Evolutionary conservation across 1,140 invertebrate species (phyloP).

Genomic region (Argopecten irradians): DNA sequence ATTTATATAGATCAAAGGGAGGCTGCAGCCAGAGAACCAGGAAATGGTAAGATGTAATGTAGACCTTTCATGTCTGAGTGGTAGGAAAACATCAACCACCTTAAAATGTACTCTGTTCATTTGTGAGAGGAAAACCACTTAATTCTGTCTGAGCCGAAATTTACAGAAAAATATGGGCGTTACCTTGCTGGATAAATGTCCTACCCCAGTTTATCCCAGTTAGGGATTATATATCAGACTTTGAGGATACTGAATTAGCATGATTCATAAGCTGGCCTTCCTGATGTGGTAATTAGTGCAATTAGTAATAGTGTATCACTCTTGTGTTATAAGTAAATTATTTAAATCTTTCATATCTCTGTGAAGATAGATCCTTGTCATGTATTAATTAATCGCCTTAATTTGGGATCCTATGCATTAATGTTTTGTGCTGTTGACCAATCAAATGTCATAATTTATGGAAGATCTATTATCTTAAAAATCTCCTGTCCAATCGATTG

Average conservation of each 20-base stretch:
- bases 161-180: neutral
- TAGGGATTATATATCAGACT: neutral
- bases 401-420: too few relatives aligned
- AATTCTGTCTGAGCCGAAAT: neutral
- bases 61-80: neutral
- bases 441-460: too few relatives aligned
- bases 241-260: neutral
- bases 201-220: neutral
- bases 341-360: too few relatives aligned
- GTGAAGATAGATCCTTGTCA: too few relatives aligned
- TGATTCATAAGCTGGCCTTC: neutral
- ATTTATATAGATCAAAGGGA: too few relatives aligned
- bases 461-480: too few relatives aligned
- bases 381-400: too few relatives aligned
- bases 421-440: too few relatives aligned
- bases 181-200: neutral
- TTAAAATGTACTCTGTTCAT: neutral
- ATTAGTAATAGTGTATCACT: neutral
- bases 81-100: neutral
- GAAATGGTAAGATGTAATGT: too few relatives aligned
- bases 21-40: too few relatives aligned
- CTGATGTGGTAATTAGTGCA: neutral
- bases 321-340: too few relatives aligned
- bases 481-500: too few relatives aligned
- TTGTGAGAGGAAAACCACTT: neutral